These are phyloP conservation scores for Protobothrops flavoviridis DNA, from an alignment of 2,113 vertebrate species.

Conservation along the genomic window DNA sequence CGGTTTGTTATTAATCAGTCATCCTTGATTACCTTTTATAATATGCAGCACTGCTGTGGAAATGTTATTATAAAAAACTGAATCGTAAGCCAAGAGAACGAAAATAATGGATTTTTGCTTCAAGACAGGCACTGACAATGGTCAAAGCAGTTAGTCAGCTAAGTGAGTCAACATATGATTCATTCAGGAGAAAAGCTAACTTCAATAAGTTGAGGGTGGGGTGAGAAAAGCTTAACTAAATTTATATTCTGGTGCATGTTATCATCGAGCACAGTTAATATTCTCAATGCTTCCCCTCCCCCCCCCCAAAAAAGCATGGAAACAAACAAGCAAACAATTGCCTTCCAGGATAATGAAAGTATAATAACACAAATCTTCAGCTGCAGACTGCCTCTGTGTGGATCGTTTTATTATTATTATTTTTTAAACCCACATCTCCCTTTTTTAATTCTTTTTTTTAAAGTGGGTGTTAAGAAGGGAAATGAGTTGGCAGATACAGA, in stretches of 20 bases:
- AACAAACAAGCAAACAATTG: background rate
- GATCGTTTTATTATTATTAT: background rate
- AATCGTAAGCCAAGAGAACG: slow-evolving; percentile 59
- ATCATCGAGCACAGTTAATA: background rate
- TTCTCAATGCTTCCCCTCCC: background rate
- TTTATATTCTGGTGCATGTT: background rate
- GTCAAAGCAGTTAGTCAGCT: slow-evolving; percentile 49
- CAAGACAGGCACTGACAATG: slow-evolving; percentile 23
- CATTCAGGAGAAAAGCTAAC: slow-evolving; percentile 26
- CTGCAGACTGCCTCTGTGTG: background rate
- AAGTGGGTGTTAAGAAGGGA: background rate
- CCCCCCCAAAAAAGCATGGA: too few relatives aligned
- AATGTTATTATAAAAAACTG: slow-evolving; percentile 42
- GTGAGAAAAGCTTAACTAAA: background rate
- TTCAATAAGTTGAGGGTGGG: slow-evolving; percentile 20
- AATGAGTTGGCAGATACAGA: background rate
- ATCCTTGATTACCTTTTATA: slow-evolving; percentile 35
- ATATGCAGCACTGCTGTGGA: slow-evolving; percentile 45
- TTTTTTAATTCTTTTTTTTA: background rate
- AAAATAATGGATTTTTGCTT: slow-evolving; percentile 62
- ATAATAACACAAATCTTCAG: background rate
- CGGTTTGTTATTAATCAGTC: slow-evolving; percentile 38
- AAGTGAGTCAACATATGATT: slow-evolving; percentile 46
- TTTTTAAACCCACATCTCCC: background rate
- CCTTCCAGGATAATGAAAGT: background rate